Percentiles rank a stretch among this genome's conserved stretches.
Evolutionary conservation across 2,113 vertebrate genomes (phyloP).

Genomic region (Elephantulus edwardii): DNA sequence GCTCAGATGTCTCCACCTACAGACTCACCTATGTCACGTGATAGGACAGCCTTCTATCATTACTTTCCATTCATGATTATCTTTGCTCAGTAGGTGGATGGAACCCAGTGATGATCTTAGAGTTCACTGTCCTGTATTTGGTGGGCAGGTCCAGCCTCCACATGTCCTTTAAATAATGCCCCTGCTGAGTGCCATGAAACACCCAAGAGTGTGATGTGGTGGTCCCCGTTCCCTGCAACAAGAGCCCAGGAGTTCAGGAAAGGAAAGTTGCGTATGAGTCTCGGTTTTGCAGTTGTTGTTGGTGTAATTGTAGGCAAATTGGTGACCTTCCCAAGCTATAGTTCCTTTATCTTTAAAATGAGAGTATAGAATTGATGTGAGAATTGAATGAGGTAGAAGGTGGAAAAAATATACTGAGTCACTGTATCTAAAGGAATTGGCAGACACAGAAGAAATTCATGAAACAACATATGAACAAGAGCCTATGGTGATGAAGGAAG

Average conservation of each 20-base stretch:
- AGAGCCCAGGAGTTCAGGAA: background rate
- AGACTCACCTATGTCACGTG: background rate
- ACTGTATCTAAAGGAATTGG: too few species aligned
- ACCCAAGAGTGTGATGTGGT: background rate
- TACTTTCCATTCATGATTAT: too few species aligned
- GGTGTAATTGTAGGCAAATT: background rate
- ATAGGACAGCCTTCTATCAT: background rate
- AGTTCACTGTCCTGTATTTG: background rate
- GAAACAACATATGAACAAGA: too few species aligned
- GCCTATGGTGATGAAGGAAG: too few species aligned
- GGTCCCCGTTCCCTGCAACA: background rate
- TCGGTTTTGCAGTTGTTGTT: background rate
- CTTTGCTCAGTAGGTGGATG: background rate
- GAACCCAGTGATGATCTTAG: background rate
- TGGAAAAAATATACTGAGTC: background rate
- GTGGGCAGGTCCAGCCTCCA: background rate
- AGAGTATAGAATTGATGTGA: background rate
- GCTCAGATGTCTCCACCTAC: background rate
- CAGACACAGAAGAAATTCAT: too few species aligned
- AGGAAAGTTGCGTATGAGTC: background rate
- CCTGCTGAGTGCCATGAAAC: background rate
- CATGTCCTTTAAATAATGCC: background rate
- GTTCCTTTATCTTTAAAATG: constrained; percentile 24
- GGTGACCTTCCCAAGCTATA: background rate
- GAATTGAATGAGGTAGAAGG: background rate